Percentiles rank a stretch among this genome's conserved stretches.
phyloP scores from a whole-genome alignment of 2,113 vertebrate species.

The Ochotona curzoniae region DNA sequence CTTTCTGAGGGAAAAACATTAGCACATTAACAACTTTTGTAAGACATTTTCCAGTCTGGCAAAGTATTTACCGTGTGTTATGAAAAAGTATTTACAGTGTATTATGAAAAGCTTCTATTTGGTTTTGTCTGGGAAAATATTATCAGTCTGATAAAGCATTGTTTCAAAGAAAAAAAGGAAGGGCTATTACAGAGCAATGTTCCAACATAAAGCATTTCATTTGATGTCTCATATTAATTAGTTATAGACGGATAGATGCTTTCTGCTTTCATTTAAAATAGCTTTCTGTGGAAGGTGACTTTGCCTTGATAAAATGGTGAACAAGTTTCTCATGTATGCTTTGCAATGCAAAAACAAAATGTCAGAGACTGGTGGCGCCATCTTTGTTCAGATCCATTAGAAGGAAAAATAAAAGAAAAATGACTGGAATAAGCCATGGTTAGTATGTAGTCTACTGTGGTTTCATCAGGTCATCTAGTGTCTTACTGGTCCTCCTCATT shows the following conservation, averaged over 20 bases:
- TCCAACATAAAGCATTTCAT: conserved; percentile 13
- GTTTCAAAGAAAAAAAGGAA: not conserved
- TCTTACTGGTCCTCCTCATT: not conserved
- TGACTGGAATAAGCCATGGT: not conserved
- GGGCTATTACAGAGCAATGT: not conserved
- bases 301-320: conserved; percentile 5
- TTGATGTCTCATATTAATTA: not conserved
- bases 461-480: not conserved
- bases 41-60: not conserved
- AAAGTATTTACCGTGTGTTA: too few relatives aligned
- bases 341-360: not conserved
- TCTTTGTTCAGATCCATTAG: not conserved
- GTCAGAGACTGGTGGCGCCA: not conserved
- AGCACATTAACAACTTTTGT: not conserved
- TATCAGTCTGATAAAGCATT: not conserved
- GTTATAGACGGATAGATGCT: not conserved
- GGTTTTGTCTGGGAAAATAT: not conserved
- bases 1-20: not conserved
- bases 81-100: not conserved
- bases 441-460: not conserved
- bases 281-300: not conserved
- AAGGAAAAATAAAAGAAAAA: not conserved
- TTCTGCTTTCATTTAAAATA: conserved; percentile 16
- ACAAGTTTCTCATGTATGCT: not conserved
- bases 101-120: not conserved